Evolutionary conservation across 2,888 invertebrate species (phyloP).

Genomic region (Invenusta paracnida): DNA sequence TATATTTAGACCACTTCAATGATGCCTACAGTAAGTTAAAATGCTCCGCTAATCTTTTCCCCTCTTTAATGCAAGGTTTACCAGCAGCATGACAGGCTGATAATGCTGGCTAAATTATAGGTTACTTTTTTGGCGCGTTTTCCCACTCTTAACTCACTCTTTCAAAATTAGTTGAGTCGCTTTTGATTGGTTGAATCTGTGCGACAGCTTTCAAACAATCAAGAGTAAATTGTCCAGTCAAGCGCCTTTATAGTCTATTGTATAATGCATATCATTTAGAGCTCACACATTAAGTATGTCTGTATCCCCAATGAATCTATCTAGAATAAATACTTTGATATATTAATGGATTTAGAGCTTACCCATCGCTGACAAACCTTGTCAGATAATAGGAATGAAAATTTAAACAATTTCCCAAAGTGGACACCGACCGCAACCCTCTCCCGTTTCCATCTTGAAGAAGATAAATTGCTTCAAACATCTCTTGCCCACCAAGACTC

Average conservation of each 20-base stretch:
- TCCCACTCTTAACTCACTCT: no score
- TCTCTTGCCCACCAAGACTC: no score
- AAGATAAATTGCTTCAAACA: neutral
- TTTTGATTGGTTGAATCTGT: neutral
- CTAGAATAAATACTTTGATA: no score
- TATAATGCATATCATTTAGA: no score
- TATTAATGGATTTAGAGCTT: neutral
- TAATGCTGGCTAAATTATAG: neutral
- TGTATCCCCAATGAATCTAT: no score
- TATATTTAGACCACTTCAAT: no score
- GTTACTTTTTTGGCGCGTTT: no score
- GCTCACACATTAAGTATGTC: no score
- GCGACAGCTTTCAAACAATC: neutral
- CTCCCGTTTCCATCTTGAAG: neutral
- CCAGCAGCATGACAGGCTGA: neutral
- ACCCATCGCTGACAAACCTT: neutral
- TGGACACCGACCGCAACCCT: no score
- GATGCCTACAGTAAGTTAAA: no score
- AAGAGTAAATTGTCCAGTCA: neutral
- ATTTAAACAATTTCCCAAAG: slow-evolving; percentile 24
- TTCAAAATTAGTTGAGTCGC: no score
- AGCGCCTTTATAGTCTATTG: no score
- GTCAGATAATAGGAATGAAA: neutral
- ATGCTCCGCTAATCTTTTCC: neutral
- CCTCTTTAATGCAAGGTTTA: neutral